These are phyloP conservation scores for Hylyphantes graminicola DNA, from an alignment of 1,140 invertebrate species.

Conservation along the genomic window DNA sequence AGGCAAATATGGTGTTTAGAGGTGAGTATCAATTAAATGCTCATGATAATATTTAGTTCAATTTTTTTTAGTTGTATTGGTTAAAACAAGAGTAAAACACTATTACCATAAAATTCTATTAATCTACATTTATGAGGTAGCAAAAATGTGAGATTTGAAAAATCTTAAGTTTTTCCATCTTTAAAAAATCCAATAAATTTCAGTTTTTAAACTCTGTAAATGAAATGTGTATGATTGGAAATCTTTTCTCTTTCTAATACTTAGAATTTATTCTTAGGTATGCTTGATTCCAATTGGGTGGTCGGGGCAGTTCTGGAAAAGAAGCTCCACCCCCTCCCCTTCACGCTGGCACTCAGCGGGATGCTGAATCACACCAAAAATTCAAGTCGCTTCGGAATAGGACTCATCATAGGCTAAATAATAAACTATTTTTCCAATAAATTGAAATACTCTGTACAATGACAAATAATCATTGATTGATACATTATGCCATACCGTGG, in stretches of 20 bases:
- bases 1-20: constrained; percentile 93
- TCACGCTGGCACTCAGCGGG: constrained; percentile 91
- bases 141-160: too few species aligned
- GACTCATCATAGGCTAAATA: constrained; percentile 82
- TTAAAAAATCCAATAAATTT: background rate
- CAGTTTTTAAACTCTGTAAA: too few species aligned
- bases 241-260: too few species aligned
- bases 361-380: constrained; percentile 91
- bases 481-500: too few species aligned
- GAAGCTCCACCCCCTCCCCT: constrained; percentile 90
- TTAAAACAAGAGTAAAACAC: too few species aligned
- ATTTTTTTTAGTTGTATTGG: too few species aligned
- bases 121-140: too few species aligned
- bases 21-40: constrained; percentile 72
- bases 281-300: constrained; percentile 95
- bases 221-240: too few species aligned
- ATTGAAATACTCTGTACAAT: too few species aligned
- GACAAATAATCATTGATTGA: too few species aligned
- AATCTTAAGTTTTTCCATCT: background rate
- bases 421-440: background rate
- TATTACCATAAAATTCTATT: too few species aligned
- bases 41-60: too few species aligned
- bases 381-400: constrained; percentile 87
- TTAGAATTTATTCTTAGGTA: constrained; percentile 72
- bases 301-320: constrained; percentile 95